A percentile compares a stretch with the other conserved stretches of the same genome.
phyloP scores from a whole-genome alignment of 2,888 invertebrate genomes.

The Cyclophora punctaria region DNA sequence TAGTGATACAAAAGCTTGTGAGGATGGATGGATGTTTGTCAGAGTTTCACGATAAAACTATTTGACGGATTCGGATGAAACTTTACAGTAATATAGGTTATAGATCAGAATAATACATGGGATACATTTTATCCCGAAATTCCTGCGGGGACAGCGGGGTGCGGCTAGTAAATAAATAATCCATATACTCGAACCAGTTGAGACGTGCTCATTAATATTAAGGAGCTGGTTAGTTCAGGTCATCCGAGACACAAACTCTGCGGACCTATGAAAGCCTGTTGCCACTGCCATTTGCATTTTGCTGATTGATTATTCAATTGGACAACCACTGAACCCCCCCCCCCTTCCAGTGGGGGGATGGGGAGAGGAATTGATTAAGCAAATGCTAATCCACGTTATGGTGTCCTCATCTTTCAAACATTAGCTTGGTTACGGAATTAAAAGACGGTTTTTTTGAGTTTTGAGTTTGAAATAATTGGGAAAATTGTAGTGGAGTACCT shows the following conservation, averaged over 20 bases:
- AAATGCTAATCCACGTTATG: conserved; percentile 56
- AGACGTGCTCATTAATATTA: not conserved
- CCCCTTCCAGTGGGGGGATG: conserved; percentile 19
- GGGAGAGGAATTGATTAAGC: conserved; percentile 57
- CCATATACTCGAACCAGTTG: not conserved
- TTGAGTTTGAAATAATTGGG: too few species aligned
- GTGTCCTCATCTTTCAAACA: conserved; percentile 27
- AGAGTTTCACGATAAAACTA: too few species aligned
- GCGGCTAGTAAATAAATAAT: not conserved
- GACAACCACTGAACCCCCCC: conserved; percentile 38
- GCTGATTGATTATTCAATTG: conserved; percentile 71
- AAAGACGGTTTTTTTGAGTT: not conserved
- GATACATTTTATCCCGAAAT: too few species aligned
- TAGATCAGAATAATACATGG: too few species aligned
- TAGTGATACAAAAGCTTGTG: too few species aligned
- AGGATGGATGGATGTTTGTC: too few species aligned
- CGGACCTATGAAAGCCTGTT: conserved; percentile 50
- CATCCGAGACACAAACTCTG: not conserved
- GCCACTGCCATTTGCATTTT: conserved; percentile 61
- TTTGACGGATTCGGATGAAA: too few species aligned
- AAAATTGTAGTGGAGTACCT: too few species aligned
- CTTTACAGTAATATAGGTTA: too few species aligned
- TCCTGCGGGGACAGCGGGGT: too few species aligned
- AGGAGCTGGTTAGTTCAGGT: not conserved
- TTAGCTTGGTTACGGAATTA: conserved; percentile 10